These are phyloP conservation scores for Leucozona laternaria DNA, from an alignment of 2,888 invertebrate genomes.

Conservation along the genomic window DNA sequence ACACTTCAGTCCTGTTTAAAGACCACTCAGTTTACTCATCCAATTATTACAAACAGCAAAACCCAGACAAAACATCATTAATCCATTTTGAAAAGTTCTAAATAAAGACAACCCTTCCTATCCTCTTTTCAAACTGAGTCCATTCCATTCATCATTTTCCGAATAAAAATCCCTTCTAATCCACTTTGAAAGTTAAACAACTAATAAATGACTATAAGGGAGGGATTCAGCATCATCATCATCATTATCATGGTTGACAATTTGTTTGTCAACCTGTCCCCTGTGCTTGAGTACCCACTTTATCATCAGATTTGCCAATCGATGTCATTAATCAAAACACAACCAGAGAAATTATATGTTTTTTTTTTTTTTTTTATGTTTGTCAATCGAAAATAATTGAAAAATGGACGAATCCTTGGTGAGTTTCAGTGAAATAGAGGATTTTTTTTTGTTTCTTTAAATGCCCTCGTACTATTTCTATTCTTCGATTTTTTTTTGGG, in stretches of 20 bases:
- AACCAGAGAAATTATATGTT: not conserved
- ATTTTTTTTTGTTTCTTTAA: not conserved
- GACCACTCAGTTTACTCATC: not conserved
- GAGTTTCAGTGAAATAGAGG: not conserved
- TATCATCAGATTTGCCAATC: slow-evolving; percentile 46
- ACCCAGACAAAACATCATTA: slow-evolving; percentile 3
- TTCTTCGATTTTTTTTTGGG: not conserved
- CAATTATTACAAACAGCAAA: not conserved
- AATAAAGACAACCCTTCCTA: not conserved
- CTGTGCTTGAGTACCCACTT: slow-evolving; percentile 39
- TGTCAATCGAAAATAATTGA: slow-evolving; percentile 34
- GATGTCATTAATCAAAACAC: slow-evolving; percentile 64
- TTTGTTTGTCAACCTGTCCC: slow-evolving; percentile 54
- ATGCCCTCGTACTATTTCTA: not conserved
- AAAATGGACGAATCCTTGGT: slow-evolving; percentile 32
- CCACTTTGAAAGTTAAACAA: slow-evolving; percentile 44
- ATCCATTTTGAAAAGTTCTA: not conserved
- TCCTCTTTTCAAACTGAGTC: not conserved
- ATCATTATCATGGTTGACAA: slow-evolving; percentile 22
- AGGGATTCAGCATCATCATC: not conserved
- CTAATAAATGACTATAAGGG: not conserved
- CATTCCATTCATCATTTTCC: slow-evolving; percentile 7
- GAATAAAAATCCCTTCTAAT: slow-evolving; percentile 29
- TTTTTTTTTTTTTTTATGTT: not conserved
- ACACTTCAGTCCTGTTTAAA: not conserved